Evolutionary conservation across 1,140 invertebrate species (phyloP), one percentile per base, ranked within the genome.

Genomic region (Bombus vancouverensis): DNA sequence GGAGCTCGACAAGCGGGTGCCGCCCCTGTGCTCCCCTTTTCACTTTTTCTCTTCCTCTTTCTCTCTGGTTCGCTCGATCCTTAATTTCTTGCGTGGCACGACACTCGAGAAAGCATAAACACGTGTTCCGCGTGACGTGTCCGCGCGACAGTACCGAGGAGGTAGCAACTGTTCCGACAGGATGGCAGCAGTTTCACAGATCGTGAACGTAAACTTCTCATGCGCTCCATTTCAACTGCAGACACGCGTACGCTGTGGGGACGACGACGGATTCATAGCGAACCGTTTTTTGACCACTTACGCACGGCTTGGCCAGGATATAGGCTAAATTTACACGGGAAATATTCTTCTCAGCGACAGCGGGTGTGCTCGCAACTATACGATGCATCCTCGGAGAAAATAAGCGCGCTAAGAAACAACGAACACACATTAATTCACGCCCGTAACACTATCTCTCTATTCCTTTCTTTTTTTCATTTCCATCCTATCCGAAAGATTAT

Each of bases 41-140:
- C 75, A 4, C 42, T 75, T 34, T 25, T 13, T 12, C 47, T 25
- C 44, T 1, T 15, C 28, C 34, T 62, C 53, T 62, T n/a, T 25
- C 25, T 8, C 34, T 77, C 81, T 78, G 65, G 73, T 80, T 66
- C 87, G 70, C 82, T 68, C 70, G 82, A 81, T 87, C 87, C 88
- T 89, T 90, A 87, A 79, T 87, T 91, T 77, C 82, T 81, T 72
- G 84, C 71, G 53, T 65, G 83, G 91, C 89, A 87, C 78, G 88
- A 83, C 88, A 78, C 89, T 86, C 68, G 77, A 74, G 87, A 91
- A 92, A 93, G 89, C 87, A 88, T 91, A 92, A 93, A 94, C 93
- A 94, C 92, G 92, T 94, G 93, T 93, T 93, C 90, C 68, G 81
- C 89, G 89, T 89, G 93, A 93, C 92, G 91, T 73, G 86, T 90